Conservation (phyloP, 2,797 vertebrate species). For the Micropoecilia bifurca region DNA sequence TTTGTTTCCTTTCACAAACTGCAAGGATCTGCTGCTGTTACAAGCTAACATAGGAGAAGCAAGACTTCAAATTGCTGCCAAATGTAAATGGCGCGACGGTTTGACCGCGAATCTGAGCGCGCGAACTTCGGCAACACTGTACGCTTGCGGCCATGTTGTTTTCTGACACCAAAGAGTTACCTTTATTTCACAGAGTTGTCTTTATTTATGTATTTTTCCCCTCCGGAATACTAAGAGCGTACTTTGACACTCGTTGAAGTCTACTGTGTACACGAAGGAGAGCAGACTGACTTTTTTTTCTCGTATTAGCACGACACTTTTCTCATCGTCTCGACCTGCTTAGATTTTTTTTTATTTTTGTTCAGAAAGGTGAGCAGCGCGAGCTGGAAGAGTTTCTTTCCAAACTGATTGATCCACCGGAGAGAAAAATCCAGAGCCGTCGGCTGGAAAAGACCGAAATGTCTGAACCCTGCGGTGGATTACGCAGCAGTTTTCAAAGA, state of each 20-base stretch:
- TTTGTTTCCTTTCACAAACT: constrained; percentile 71
- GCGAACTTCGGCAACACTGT: constrained; percentile 66
- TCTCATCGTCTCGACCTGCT: constrained; percentile 39
- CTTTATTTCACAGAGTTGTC: constrained; percentile 73
- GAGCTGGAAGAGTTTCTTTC: constrained; percentile 52
- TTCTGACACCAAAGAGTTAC: constrained; percentile 81
- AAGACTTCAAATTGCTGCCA: constrained; percentile 81
- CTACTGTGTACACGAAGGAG: constrained; percentile 18
- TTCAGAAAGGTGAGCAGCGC: not conserved
- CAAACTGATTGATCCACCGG: constrained; percentile 39
- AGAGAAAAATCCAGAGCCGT: constrained; percentile 7
- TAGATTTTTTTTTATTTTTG: constrained; percentile 1
- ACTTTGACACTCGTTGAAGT: constrained; percentile 15
- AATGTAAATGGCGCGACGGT: constrained; percentile 83
- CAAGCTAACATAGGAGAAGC: constrained; percentile 73
- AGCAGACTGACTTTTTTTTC: constrained; percentile 28
- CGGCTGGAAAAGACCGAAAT: constrained; percentile 22
- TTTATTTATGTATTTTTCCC: constrained; percentile 42
- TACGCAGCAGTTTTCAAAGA: constrained; percentile 46
- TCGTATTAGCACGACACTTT: constrained; percentile 21
- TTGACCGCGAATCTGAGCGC: constrained; percentile 89
- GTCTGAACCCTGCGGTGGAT: constrained; percentile 32
- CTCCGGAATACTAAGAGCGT: constrained; percentile 26
- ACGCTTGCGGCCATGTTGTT: constrained; percentile 69
- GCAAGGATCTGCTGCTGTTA: constrained; percentile 87